A percentile compares a stretch with the other conserved stretches of the same genome.
These are phyloP conservation scores for Holotrichia oblita DNA, from an alignment of 1,140 invertebrate species.

Conservation along the genomic window DNA sequence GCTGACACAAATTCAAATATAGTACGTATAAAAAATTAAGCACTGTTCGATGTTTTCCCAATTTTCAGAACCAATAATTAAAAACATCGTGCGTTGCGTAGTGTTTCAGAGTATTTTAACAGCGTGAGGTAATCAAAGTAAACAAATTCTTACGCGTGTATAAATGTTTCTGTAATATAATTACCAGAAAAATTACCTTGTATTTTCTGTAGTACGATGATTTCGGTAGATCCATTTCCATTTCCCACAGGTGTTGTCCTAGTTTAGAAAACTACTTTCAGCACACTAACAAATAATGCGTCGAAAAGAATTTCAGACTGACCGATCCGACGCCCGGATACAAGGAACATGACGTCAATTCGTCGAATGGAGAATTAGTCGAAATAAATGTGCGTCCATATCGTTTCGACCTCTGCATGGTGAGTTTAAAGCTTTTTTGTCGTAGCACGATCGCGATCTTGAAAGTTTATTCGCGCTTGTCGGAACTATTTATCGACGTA, in stretches of 20 bases:
- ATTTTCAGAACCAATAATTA: no score
- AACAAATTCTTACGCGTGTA: not conserved
- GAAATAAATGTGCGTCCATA: constrained; percentile 33
- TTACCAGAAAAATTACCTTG: not conserved
- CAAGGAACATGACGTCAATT: constrained; percentile 33
- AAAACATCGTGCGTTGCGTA: no score
- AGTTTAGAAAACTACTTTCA: constrained; percentile 15
- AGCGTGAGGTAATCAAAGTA: not conserved
- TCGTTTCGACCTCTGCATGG: constrained; percentile 29
- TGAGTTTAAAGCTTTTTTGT: not conserved
- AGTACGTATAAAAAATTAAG: no score
- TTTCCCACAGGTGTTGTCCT: not conserved
- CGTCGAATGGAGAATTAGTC: constrained; percentile 11
- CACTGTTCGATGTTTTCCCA: no score
- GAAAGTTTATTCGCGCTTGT: constrained; percentile 3
- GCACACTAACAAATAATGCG: not conserved
- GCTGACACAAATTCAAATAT: no score
- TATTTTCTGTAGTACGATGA: constrained; percentile 2
- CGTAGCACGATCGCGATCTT: not conserved
- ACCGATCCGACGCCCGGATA: constrained; percentile 8
- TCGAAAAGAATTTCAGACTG: constrained; percentile 25
- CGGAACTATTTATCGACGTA: constrained; percentile 5
- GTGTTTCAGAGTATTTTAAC: not conserved
- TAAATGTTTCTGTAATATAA: no score
- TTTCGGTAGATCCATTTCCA: not conserved